These are phyloP conservation scores for Eueremaeus valkanovi DNA, from an alignment of 2,888 invertebrate species.

Conservation along the genomic window DNA sequence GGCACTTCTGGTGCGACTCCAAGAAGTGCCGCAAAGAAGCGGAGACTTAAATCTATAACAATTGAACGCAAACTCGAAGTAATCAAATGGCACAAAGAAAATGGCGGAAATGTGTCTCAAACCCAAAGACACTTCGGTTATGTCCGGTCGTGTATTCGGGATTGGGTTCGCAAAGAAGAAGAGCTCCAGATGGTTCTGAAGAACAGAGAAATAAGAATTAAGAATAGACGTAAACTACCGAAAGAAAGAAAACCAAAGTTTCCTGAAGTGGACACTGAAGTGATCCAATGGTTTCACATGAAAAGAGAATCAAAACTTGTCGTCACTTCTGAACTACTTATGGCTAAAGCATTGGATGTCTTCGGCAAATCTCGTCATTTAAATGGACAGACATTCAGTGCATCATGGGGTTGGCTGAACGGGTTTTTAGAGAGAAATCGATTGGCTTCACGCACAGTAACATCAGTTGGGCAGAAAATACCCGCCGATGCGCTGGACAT, in stretches of 20 bases:
- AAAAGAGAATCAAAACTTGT: not conserved
- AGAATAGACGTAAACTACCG: not conserved
- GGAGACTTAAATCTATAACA: not conserved
- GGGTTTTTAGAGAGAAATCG: not conserved
- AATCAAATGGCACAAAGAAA: constrained; percentile 1
- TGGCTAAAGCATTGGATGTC: constrained; percentile 5
- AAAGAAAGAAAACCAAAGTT: not conserved
- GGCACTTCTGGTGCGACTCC: too few relatives aligned
- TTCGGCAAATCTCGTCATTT: too few relatives aligned
- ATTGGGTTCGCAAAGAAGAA: not conserved
- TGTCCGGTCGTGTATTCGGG: not conserved
- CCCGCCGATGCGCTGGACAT: constrained; percentile 14
- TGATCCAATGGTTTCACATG: not conserved
- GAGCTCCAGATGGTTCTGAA: not conserved
- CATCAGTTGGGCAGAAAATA: constrained; percentile 16
- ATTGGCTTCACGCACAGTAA: not conserved
- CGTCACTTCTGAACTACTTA: not conserved
- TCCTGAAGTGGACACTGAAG: constrained; percentile 4
- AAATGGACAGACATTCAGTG: not conserved
- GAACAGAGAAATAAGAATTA: too few relatives aligned
- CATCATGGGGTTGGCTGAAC: not conserved
- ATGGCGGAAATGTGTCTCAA: not conserved
- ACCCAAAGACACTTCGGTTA: not conserved
- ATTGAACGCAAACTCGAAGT: not conserved
- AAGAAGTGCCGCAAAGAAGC: too few relatives aligned